These are phyloP conservation scores for Odontomachus brunneus DNA, from an alignment of 1,140 invertebrate genomes.

Conservation along the genomic window DNA sequence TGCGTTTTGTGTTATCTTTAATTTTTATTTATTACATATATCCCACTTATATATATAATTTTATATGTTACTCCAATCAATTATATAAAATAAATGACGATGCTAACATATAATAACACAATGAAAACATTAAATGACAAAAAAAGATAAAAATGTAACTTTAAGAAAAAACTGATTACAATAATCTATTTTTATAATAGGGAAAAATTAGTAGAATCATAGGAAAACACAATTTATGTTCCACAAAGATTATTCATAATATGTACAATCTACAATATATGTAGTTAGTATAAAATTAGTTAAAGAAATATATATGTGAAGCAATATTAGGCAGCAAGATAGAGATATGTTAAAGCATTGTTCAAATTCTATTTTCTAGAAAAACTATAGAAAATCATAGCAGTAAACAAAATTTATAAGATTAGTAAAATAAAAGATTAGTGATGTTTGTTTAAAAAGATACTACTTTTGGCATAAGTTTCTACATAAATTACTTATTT, in stretches of 20 bases:
- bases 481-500: slow-evolving; percentile 32
- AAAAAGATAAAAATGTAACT: too few species aligned
- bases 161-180: too few species aligned
- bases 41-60: too few species aligned
- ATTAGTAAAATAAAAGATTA: slow-evolving; percentile 27
- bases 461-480: slow-evolving; percentile 2
- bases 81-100: too few species aligned
- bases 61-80: too few species aligned
- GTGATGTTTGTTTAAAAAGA: slow-evolving; percentile 35
- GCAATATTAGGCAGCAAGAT: neutral
- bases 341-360: neutral
- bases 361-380: neutral
- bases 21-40: neutral
- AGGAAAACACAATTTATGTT: neutral
- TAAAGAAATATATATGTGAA: slow-evolving; percentile 7
- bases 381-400: neutral
- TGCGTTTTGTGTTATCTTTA: too few species aligned
- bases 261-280: neutral
- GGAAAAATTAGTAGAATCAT: too few species aligned
- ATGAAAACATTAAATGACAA: too few species aligned
- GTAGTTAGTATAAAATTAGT: neutral
- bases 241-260: neutral
- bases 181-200: too few species aligned
- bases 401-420: slow-evolving; percentile 32
- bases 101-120: too few species aligned